Base-by-base conservation (phyloP, 2,797 vertebrate species). In the Helicolenus hilgendorfi region DNA sequence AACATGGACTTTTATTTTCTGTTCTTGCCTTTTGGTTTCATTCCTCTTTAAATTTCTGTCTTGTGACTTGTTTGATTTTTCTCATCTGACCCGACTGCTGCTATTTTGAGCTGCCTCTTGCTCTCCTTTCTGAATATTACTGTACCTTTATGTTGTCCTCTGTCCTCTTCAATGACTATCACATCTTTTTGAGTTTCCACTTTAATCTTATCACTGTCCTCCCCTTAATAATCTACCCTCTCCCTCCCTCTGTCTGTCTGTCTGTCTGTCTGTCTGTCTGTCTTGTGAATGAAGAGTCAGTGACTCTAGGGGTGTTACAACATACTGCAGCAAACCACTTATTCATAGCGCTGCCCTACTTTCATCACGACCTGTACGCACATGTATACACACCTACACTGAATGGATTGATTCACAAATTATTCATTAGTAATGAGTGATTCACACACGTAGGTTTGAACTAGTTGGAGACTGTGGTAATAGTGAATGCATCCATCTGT, bases 241-340 rank as follows among this genome's bases (percentile, higher is more conserved):
- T 38, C 45, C 68, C 36, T 26, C 72, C 20, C 45, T 72, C 58
- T 1, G 15, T 45, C 41, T 45, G 1, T 29, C 29, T 29, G 15
- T 76, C 72, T 24, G 31, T 36, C 60, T 24, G 45, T 49, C 6
- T 53, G 18, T 73, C 64, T 13, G 9, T 59, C 64, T 81, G 26
- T 67, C 87, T 83, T 70, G 60, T 87, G 88, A 95, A 92, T 84
- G 89, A 87, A 80, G 69, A 84, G 79, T 65, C 62, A 59, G 59
- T 72, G 76, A 84, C 63, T 59, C 10, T 24, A 38, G 58, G 41
- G 36, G 72, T 89, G 91, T 95, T 93, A 94, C 64, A 85, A 93
- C 96, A 94, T 91, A 91, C 93, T 89, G 92, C 89, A 91, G 87
- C 81, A 67, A 67, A 67, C 35, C 22, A 71, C 80, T 84, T 91